Base-by-base conservation (phyloP, 1,140 invertebrate genomes). In the Trichonephila inaurata region DNA sequence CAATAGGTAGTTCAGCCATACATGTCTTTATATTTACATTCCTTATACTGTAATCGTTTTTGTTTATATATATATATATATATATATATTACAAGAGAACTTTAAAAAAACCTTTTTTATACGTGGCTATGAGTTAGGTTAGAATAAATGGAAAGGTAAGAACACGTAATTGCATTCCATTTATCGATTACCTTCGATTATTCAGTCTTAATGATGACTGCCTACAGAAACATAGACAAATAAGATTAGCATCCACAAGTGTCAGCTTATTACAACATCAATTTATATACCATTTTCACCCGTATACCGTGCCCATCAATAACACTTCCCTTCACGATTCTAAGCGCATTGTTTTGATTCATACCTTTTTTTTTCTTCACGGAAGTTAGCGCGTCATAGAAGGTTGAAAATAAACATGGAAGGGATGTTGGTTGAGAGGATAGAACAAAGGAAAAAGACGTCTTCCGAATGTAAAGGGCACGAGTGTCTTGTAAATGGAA, bases 391-490 rank as follows among this genome's bases (percentile, higher is more conserved):
- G 28, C 72, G 21, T 60, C 21, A 58, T 85, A 58, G 44, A 58
- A 85, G 82, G 44, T 18, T n/a, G 82, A 85, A 85, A 77, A 77
- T 77, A 77, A 77, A 77, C 72, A 77, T 28, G 16, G 72, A 33
- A 5, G 72, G 16, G 72, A 40, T 16, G 62, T 51, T 51, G 85
- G 60, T 87, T 24, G 58, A 51, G 85, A 87, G 60, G 24, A 61
- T 28, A 62, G 85, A 87, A 33, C 72, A 77, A 77, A 64, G 62
- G 62, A 19, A 64, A 61, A 21, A 62, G 28, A 18, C 83, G 58
- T 60, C 85, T 87, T 64, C 58, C 28, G 85, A 33, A 87, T 87
- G 40, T 24, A 61, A 87, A 87, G 85, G 85, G 85, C 85, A 87
- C 85, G 85, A 87, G 85, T 33, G 60, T 62, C 60, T 64, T 62